phyloP scores from a whole-genome alignment of 2,113 vertebrate species.

The Rousettus leschenaultii region DNA sequence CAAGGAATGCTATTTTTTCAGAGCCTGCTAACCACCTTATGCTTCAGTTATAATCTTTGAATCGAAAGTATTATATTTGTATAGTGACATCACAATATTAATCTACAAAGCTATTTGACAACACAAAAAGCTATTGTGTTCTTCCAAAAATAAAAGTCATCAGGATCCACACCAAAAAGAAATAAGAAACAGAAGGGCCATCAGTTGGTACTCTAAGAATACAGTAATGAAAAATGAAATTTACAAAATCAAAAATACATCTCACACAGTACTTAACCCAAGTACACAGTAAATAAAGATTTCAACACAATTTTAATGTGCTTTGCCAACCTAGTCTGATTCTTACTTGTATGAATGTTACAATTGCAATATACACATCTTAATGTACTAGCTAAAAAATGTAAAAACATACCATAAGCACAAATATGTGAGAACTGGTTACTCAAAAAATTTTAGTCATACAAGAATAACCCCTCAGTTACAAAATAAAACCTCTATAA shows the following conservation, averaged over 20 bases:
- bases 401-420: neutral
- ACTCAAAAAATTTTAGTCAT: constrained; percentile 20
- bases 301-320: neutral
- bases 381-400: neutral
- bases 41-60: constrained; percentile 5
- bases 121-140: neutral
- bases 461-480: neutral
- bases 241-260: neutral
- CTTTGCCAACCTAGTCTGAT: neutral
- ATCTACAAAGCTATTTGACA: neutral
- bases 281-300: neutral
- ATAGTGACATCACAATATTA: neutral
- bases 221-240: constrained; percentile 31
- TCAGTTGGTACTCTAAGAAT: neutral
- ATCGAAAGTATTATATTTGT: neutral
- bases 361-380: neutral
- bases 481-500: neutral
- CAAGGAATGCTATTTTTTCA: neutral
- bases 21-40: neutral
- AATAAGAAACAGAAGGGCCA: neutral
- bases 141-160: constrained; percentile 22
- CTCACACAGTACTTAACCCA: neutral
- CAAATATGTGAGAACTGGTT: neutral
- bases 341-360: neutral
- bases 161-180: neutral